Conservation (phyloP, 2,888 invertebrate genomes). For the Habroteleia sp. region DNA sequence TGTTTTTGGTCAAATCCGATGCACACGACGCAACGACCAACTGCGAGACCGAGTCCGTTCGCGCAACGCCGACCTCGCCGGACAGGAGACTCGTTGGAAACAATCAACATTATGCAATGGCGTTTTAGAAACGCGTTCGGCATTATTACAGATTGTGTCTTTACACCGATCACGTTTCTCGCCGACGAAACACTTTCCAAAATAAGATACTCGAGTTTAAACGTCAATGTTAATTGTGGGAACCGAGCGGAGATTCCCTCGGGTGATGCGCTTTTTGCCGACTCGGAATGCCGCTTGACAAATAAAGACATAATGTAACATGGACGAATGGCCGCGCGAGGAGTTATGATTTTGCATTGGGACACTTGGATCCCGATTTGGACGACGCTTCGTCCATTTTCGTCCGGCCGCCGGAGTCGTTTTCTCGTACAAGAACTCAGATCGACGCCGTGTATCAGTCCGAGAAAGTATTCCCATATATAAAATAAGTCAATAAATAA, state of each 20-base stretch:
- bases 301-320: slow-evolving; percentile 65
- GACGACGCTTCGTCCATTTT: slow-evolving; percentile 55
- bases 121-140: slow-evolving; percentile 68
- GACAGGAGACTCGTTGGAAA: slow-evolving; percentile 74
- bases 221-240: slow-evolving; percentile 56
- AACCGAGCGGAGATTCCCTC: slow-evolving; percentile 31
- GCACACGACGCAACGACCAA: slow-evolving; percentile 72
- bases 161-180: slow-evolving; percentile 56
- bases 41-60: slow-evolving; percentile 59
- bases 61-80: slow-evolving; percentile 63
- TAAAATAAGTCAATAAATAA: slow-evolving; percentile 50
- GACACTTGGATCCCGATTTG: slow-evolving; percentile 42
- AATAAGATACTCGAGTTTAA: slow-evolving; percentile 31
- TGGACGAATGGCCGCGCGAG: slow-evolving; percentile 37
- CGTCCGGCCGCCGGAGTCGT: slow-evolving; percentile 54
- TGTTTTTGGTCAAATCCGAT: no score
- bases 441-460: slow-evolving; percentile 50
- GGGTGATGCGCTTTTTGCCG: slow-evolving; percentile 39
- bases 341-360: slow-evolving; percentile 63
- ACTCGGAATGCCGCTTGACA: slow-evolving; percentile 56
- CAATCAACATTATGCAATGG: slow-evolving; percentile 74
- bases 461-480: slow-evolving; percentile 60
- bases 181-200: slow-evolving; percentile 53
- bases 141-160: slow-evolving; percentile 62
- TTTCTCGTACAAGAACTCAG: slow-evolving; percentile 54